Conservation (phyloP, 2,888 invertebrate species). For the Synanthedon formicaeformis region DNA sequence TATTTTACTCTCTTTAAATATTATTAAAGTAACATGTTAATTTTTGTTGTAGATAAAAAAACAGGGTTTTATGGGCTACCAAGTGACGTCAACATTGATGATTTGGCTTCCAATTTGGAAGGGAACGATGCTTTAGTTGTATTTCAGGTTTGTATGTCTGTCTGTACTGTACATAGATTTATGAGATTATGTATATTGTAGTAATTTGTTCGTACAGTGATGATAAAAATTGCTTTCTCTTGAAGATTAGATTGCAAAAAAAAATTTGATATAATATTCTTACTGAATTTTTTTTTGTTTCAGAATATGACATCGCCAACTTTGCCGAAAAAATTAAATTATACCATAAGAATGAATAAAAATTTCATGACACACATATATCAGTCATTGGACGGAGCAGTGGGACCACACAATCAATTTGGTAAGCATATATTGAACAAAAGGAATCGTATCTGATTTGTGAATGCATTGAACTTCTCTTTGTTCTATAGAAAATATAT, state of each 20-base stretch:
- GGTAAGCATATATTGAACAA: slow-evolving; percentile 22
- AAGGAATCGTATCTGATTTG: neutral
- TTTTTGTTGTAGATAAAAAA: neutral
- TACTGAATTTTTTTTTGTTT: neutral
- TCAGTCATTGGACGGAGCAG: slow-evolving; percentile 17
- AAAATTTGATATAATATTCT: no score
- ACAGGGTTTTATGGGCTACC: neutral
- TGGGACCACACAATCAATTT: slow-evolving; percentile 25
- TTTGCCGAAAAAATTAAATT: slow-evolving; percentile 34
- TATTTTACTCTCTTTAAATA: no score
- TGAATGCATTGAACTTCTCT: no score
- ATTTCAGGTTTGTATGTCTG: slow-evolving; percentile 23
- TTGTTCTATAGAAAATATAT: no score
- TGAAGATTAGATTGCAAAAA: no score
- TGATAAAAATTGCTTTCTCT: no score
- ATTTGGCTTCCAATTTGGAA: neutral
- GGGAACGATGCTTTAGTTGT: slow-evolving; percentile 23
- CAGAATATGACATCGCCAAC: slow-evolving; percentile 21
- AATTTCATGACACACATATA: slow-evolving; percentile 37
- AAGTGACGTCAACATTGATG: neutral
- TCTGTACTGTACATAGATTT: neutral
- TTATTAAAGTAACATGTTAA: no score
- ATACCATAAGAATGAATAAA: slow-evolving; percentile 55
- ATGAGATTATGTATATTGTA: no score
- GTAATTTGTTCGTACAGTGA: neutral